Conservation (phyloP, 1,140 invertebrate genomes). For the Dolichoris vasculosae region DNA sequence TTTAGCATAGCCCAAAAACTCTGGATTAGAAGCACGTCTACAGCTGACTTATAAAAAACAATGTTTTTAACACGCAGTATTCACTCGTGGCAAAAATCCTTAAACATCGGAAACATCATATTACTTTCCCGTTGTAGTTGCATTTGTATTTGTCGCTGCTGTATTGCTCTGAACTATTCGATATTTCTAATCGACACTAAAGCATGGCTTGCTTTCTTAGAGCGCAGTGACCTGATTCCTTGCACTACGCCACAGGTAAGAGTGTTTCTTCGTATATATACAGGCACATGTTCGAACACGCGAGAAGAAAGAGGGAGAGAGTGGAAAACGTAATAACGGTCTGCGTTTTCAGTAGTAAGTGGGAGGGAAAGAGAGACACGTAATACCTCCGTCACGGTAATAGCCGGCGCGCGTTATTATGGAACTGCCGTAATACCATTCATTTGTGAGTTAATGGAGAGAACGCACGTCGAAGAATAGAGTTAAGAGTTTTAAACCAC, state of each 20-base stretch:
- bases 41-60: neutral
- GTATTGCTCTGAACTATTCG: too few relatives aligned
- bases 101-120: neutral
- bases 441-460: conserved; percentile 72
- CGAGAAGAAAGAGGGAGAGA: conserved; percentile 43
- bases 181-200: conserved; percentile 10
- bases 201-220: conserved; percentile 8
- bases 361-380: conserved; percentile 64
- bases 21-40: neutral
- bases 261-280: conserved; percentile 53
- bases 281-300: neutral
- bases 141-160: neutral
- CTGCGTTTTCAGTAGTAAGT: neutral
- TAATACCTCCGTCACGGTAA: conserved; percentile 72
- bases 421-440: conserved; percentile 72
- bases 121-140: neutral
- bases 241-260: conserved; percentile 71
- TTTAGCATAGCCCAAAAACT: neutral
- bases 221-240: conserved; percentile 75
- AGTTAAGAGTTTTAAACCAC: neutral
- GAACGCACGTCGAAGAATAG: conserved; percentile 53
- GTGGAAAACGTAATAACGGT: neutral
- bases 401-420: conserved; percentile 73
- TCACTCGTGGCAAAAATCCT: neutral
- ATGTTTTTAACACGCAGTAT: neutral